Conservation (phyloP, 2,888 invertebrate genomes). For the Epirrhoe alternata region DNA sequence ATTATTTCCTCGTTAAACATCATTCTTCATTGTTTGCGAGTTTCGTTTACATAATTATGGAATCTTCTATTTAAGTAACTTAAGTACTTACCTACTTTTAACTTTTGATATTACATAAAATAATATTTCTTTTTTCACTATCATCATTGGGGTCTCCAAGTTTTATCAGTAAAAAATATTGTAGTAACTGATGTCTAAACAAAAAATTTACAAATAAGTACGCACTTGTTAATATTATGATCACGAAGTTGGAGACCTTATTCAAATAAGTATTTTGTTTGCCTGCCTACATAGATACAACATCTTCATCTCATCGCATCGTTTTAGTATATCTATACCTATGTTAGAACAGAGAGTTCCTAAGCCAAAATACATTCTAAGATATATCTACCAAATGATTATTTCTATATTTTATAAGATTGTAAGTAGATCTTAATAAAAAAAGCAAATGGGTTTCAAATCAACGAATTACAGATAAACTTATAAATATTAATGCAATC, state of each 20-base stretch:
- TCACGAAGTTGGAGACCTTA: not conserved
- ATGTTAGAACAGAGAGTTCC: constrained; percentile 78
- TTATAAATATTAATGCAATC: constrained; percentile 48
- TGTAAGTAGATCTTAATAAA: constrained; percentile 67
- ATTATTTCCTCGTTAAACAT: not conserved
- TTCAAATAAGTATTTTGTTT: not conserved
- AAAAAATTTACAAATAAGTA: not conserved
- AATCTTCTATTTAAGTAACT: too few relatives aligned
- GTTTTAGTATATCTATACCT: constrained; percentile 8
- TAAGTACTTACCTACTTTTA: too few relatives aligned
- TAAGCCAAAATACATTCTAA: constrained; percentile 73
- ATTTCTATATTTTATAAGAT: constrained; percentile 67
- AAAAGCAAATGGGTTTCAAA: constrained; percentile 72
- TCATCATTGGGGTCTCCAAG: not conserved
- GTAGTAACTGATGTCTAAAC: not conserved
- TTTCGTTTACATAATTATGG: not conserved
- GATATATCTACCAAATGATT: constrained; percentile 61
- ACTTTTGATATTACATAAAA: too few relatives aligned
- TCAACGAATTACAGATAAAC: constrained; percentile 77
- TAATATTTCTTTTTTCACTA: too few relatives aligned
- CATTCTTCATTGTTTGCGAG: not conserved
- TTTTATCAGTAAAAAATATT: not conserved
- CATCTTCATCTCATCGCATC: constrained; percentile 10
- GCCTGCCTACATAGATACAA: not conserved
- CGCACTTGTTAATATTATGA: not conserved